These are phyloP conservation scores for Drosophila murphyi DNA, from an alignment of 1,140 invertebrate genomes.

Conservation along the genomic window DNA sequence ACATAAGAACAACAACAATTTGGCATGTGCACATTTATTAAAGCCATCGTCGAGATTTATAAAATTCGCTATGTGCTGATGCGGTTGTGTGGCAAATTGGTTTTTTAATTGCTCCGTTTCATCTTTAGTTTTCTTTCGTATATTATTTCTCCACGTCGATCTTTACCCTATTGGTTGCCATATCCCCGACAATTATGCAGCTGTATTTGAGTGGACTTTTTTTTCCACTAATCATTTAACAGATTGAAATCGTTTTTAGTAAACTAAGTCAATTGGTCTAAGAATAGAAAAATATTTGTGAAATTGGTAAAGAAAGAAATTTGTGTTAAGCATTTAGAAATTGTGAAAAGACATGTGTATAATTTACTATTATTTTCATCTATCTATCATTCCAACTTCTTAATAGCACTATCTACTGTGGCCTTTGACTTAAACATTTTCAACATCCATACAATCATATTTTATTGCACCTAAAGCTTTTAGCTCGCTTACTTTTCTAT, in stretches of 20 bases:
- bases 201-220: slow-evolving; percentile 31
- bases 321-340: too few relatives aligned
- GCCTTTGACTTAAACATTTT: too few relatives aligned
- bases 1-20: slow-evolving; percentile 59
- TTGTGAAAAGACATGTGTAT: too few relatives aligned
- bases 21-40: slow-evolving; percentile 82
- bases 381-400: too few relatives aligned
- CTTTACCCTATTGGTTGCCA: slow-evolving; percentile 4
- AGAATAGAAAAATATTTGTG: slow-evolving; percentile 1
- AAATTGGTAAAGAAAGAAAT: background rate
- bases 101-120: slow-evolving; percentile 70
- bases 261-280: background rate
- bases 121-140: slow-evolving; percentile 25
- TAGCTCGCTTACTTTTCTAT: too few relatives aligned
- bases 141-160: slow-evolving; percentile 12
- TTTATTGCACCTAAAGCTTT: too few relatives aligned
- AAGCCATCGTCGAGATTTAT: slow-evolving; percentile 59
- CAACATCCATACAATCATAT: too few relatives aligned
- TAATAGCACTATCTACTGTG: too few relatives aligned
- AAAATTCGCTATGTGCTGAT: slow-evolving; percentile 39
- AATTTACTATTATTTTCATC: too few relatives aligned
- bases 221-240: slow-evolving; percentile 32
- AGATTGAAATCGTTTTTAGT: slow-evolving; percentile 3
- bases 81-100: slow-evolving; percentile 66
- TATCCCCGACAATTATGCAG: slow-evolving; percentile 39